Percentiles rank a stretch among this genome's conserved stretches.
Evolutionary conservation across 2,888 invertebrate species (phyloP).

Genomic region (Doris montereyensis): DNA sequence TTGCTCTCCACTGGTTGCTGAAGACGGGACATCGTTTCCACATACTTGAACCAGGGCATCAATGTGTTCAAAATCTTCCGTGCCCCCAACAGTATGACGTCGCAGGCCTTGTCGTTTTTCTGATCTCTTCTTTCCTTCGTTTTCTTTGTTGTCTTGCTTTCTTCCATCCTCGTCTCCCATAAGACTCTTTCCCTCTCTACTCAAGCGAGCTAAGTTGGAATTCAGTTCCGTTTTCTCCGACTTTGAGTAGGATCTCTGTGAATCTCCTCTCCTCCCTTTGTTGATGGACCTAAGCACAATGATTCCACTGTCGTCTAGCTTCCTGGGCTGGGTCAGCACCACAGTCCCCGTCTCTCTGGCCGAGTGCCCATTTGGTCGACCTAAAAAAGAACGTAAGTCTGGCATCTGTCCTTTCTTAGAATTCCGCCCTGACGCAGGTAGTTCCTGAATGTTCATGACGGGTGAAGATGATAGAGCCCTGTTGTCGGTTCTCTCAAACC

Average conservation of each 20-base stretch:
- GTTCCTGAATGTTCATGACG: slow-evolving; percentile 3
- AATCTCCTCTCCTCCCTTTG: slow-evolving; percentile 8
- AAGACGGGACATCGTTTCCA: slow-evolving; percentile 15
- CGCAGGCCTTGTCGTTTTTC: slow-evolving; percentile 72
- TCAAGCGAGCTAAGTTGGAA: slow-evolving; percentile 47
- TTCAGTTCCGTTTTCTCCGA: slow-evolving; percentile 59
- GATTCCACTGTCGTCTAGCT: slow-evolving; percentile 25
- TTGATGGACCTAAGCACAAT: background rate
- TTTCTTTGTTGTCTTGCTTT: slow-evolving; percentile 36
- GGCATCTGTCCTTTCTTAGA: slow-evolving; percentile 26
- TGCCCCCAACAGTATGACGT: slow-evolving; percentile 92
- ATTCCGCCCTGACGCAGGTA: background rate
- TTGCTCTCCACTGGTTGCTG: background rate
- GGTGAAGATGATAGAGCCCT: slow-evolving; percentile 16
- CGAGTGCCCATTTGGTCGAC: slow-evolving; percentile 1
- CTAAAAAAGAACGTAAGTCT: slow-evolving; percentile 40
- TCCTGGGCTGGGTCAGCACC: slow-evolving; percentile 45
- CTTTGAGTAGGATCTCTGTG: slow-evolving; percentile 53
- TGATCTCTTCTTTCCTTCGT: slow-evolving; percentile 42
- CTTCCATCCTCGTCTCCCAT: slow-evolving; percentile 12
- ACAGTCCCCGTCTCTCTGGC: slow-evolving; percentile 13
- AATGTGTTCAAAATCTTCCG: slow-evolving; percentile 86
- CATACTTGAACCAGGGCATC: slow-evolving; percentile 64
- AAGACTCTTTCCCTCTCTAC: slow-evolving; percentile 18
- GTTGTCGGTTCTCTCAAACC: slow-evolving; percentile 60